Evolutionary conservation across 2,888 invertebrate species (phyloP).

Genomic region (Calameuta idolon): DNA sequence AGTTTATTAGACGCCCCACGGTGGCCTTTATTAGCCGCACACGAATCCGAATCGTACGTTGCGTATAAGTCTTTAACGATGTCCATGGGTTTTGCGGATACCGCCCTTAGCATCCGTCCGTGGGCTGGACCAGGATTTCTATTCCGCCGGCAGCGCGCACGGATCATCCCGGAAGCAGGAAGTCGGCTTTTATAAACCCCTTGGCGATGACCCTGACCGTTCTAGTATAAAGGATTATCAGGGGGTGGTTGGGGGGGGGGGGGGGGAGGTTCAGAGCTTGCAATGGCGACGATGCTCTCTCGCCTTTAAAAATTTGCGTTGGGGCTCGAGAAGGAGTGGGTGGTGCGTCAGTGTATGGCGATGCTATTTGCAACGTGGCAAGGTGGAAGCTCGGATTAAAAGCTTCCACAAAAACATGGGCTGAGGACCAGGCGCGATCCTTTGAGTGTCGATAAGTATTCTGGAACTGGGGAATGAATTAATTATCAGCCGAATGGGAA

Average conservation of each 20-base stretch:
- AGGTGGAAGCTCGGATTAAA: not conserved
- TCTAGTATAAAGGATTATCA: not conserved
- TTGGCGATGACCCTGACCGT: not conserved
- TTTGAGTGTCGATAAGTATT: not conserved
- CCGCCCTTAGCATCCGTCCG: not conserved
- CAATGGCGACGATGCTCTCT: not conserved
- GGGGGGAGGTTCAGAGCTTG: not conserved
- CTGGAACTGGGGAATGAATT: not conserved
- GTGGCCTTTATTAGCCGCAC: slow-evolving; percentile 57
- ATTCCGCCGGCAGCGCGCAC: not conserved
- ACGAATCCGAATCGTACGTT: not conserved
- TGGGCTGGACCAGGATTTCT: not conserved
- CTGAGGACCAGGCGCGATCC: not conserved
- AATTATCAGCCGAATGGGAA: not conserved
- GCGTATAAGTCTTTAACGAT: not conserved
- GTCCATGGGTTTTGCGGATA: not conserved
- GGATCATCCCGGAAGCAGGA: not conserved
- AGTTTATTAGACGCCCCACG: slow-evolving; percentile 59
- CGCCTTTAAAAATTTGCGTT: not conserved
- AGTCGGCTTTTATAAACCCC: not conserved
- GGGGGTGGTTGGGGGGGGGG: not conserved
- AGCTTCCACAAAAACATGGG: not conserved
- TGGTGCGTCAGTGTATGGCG: not conserved
- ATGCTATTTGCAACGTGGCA: too few species aligned
- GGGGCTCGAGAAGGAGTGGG: not conserved